Conservation (phyloP, 2,113 vertebrate genomes). For the Pygoscelis adeliae region DNA sequence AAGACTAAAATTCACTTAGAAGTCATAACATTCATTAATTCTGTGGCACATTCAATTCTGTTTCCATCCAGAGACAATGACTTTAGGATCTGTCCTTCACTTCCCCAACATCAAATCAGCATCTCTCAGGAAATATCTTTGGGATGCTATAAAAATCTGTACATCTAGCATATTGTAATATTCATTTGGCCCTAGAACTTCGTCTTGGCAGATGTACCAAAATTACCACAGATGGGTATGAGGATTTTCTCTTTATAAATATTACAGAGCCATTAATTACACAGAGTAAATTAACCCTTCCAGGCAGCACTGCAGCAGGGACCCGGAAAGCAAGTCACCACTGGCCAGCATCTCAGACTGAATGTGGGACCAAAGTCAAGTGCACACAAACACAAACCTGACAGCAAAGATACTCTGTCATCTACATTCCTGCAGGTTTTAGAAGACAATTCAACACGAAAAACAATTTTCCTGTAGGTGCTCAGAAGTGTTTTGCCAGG, state of each 20-base stretch:
- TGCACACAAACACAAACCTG: background rate
- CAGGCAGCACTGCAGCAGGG: background rate
- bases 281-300: background rate
- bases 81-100: background rate
- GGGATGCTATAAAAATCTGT: background rate
- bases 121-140: background rate
- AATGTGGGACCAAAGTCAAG: background rate
- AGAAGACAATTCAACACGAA: background rate
- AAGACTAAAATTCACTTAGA: background rate
- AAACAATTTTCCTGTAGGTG: background rate
- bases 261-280: conserved; percentile 22
- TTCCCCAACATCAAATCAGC: background rate
- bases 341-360: background rate
- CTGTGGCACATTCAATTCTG: background rate
- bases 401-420: background rate
- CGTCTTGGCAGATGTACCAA: background rate
- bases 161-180: background rate
- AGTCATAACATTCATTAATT: background rate
- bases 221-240: background rate
- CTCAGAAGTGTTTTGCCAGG: background rate
- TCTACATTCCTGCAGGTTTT: background rate
- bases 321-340: background rate
- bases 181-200: conserved; percentile 15
- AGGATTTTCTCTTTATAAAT: conserved; percentile 25
- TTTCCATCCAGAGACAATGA: background rate